Evolutionary conservation across 2,888 invertebrate species (phyloP), one percentile per base, ranked within the genome.

Genomic region (Cataglyphis altisquamis): DNA sequence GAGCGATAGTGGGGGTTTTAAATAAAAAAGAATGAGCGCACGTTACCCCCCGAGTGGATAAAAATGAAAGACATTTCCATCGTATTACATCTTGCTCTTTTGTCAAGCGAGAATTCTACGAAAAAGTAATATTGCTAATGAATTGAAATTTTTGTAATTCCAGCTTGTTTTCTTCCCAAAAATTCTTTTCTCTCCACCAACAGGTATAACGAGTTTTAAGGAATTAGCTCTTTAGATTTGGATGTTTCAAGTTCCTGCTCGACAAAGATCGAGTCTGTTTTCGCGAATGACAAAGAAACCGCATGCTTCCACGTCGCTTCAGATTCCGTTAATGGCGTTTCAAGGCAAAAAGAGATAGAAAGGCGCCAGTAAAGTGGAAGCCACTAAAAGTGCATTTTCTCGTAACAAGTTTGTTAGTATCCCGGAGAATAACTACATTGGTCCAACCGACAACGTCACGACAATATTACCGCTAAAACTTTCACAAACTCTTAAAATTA

Each of bases 311-410:
- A 32, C 41, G 41, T 60, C 45, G 68, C 32, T 45, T 60, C 60
- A 60, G n/a, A 48, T 60, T 78, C 45, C 45, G 78, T 45, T 70
- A 78, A 78, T 70, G 52, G 78, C 41, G 57, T 60, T 21, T 21
- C n/a, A 4, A 10, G 9, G 45, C 6, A 78, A 78, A 70, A 88
- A 64, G 73, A 82, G 67, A 52, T 57, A 74, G 80, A 60, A 39
- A 80, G 67, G 45, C 39, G 32, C 63, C 72, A 68, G 48, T 57
- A 62, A 72, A 80, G 60, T 80, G 60, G 18, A 62, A 62, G 45
- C 25, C 70, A 18, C 78, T 80, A 60, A 80, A 80, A 80, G 70
- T 80, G 72, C 78, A 70, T 80, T 72, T 72, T 72, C 78, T 48
- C 45, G 60, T 80, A 70, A 78, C 78, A 70, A 80, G 78, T 80